Base-by-base conservation (phyloP, 2,888 invertebrate genomes). In the Epicampocera succincta region DNA sequence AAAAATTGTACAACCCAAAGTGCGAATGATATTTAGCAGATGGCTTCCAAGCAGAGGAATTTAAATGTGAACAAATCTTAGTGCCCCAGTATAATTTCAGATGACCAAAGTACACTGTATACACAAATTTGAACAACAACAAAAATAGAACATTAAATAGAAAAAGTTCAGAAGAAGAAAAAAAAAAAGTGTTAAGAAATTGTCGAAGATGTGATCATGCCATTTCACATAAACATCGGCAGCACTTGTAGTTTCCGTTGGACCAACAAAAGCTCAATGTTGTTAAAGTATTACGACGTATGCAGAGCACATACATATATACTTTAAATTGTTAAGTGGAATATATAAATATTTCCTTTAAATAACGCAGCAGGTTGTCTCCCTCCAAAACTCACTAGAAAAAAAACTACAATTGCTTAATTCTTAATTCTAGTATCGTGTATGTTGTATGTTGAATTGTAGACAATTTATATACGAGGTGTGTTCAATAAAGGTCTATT, bases 1-100 rank as follows among this genome's bases (percentile, higher is more conserved):
- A 44, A 46, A 44, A 54, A 69, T 85, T 86, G 87, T 86, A 71
- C 80, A 88, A 66, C 38, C 61, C 65, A 71, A 87, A 87, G 87
- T 88, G 88, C 86, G 87, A 88, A 87, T 88, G 88, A 88, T 88
- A 87, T 86, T 87, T 84, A 88, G 85, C 88, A 88, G 88, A 88
- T 88, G 88, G 88, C 88, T 85, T 44, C 19, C 17, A 71, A 71
- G 44, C 12, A 61, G 15, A 29, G 63, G 44, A 54, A 50, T 17
- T 15, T 56, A 74, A 63, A 68, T 68, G 21, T 58, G 60, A 52
- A 68, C 68, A 54, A 52, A 52, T 79, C 40, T 68, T n/a, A n/a
- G 58, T 73, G 25, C 12, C 19, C n/a, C 33, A 33, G 9, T 19
- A 72, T 3, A 60, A 60, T 60, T 71, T 60, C 15, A 25, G 60